Evolutionary conservation across 2,113 vertebrate species (phyloP), one percentile per base, ranked within the genome.

Genomic region (Atherinomorus stipes): DNA sequence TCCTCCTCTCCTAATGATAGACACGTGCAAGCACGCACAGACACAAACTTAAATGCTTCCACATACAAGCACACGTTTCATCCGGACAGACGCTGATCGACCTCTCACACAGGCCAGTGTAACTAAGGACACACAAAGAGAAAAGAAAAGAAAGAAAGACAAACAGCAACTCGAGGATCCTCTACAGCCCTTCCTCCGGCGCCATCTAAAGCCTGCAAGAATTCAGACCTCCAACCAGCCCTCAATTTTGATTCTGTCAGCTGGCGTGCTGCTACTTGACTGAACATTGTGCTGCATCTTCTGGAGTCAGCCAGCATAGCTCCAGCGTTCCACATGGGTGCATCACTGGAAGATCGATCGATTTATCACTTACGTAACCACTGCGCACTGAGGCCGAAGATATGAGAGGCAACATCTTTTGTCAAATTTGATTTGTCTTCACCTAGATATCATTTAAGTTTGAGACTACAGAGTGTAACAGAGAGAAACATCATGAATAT

Each of bases 361-460:
- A 76, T 87, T 89, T 82, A 84, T 85, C 71, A 80, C 84, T 78
- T 63, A 71, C 68, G 75, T 72, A 86, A 68, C 64, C 61, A 22
- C 15, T 52, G 66, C n/a, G 13, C 75, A 64, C 53, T 59, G 59
- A 54, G 80, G 72, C 78, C 69, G 76, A 58, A 44, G 65, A 80
- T 74, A 78, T 51, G 66, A 85, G 18, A 49, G 58, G 64, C 58
- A 80, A 56, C 66, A 58, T 62, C 22, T 80, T 77, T 74, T 87
- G 76, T 50, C 38, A 74, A 84, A 81, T 74, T 61, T 83, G 61
- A 85, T 74, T 57, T 64, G 42, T 81, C 73, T 59, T 76, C 56
- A 64, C n/a, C 22, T 56, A 77, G 68, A 75, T 83, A 66, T 68
- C 23, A 70, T 77, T 81, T 71, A 70, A 50, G 52, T 66, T 11